Evolutionary conservation across 2,113 vertebrate species (phyloP).

Genomic region (Ibidorhyncha struthersii): DNA sequence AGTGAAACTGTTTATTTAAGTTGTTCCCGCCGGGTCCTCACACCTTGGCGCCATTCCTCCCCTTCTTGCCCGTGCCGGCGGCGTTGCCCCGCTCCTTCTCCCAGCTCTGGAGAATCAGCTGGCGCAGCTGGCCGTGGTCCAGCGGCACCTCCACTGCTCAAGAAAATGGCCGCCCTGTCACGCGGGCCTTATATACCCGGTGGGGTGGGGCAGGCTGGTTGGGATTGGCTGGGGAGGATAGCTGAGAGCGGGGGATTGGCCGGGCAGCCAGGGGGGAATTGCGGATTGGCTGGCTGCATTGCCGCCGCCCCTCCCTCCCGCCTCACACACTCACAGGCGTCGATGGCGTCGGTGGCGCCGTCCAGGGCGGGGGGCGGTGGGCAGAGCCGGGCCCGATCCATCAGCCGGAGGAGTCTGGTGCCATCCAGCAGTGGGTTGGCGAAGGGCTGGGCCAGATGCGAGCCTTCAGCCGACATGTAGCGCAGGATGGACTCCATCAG

Average conservation of each 20-base stretch:
- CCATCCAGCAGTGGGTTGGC: slow-evolving; percentile 41
- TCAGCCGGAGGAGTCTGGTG: not conserved
- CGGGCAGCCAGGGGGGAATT: rapidly evolving
- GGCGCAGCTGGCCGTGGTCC: not conserved
- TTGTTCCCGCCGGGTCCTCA: rapidly evolving
- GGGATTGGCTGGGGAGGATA: not conserved
- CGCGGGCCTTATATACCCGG: rapidly evolving
- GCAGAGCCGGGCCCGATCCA: not conserved
- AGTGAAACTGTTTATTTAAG: not conserved
- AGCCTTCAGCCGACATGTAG: not conserved
- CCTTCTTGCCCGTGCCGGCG: rapidly evolving
- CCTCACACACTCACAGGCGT: slow-evolving; percentile 24
- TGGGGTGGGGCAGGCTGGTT: not conserved
- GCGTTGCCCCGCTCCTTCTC: not conserved
- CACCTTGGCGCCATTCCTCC: rapidly evolving
- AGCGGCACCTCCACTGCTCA: slow-evolving; percentile 44
- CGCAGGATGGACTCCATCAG: slow-evolving; percentile 42
- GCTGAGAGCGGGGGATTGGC: not conserved
- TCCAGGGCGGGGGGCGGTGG: rapidly evolving
- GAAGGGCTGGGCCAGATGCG: rapidly evolving
- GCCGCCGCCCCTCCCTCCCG: rapidly evolving
- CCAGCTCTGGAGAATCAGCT: not conserved
- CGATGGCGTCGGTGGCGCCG: rapidly evolving
- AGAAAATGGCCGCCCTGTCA: not conserved
- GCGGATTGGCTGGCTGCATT: rapidly evolving